These are phyloP conservation scores for Pterocles gutturalis DNA, from an alignment of 2,113 vertebrate species.

Conservation along the genomic window DNA sequence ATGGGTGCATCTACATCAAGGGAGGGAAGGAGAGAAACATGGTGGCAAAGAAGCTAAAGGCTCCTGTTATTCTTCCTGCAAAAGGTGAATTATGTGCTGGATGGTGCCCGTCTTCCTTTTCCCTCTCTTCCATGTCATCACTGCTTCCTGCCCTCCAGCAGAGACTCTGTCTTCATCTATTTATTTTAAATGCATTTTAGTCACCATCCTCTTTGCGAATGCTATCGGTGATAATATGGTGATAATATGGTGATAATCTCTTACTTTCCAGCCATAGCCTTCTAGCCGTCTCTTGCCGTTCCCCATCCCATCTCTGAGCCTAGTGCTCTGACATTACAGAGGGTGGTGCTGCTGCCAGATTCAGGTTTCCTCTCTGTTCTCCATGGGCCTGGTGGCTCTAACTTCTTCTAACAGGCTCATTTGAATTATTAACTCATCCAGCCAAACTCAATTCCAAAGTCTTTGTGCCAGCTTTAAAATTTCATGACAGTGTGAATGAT, in stretches of 20 bases:
- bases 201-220: not conserved
- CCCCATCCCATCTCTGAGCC: accelerated
- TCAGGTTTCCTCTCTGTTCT: not conserved
- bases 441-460: not conserved
- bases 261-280: not conserved
- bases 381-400: not conserved
- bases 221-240: not conserved
- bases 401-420: not conserved
- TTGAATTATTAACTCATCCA: not conserved
- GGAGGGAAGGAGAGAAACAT: not conserved
- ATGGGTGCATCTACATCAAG: not conserved
- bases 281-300: not conserved
- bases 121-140: not conserved
- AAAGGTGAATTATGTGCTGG: not conserved
- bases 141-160: not conserved
- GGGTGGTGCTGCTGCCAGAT: not conserved
- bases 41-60: not conserved
- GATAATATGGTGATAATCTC: not conserved
- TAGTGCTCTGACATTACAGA: not conserved
- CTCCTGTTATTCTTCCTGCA: not conserved
- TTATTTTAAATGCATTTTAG: not conserved
- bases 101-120: not conserved
- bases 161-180: not conserved
- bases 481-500: not conserved
- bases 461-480: constrained; percentile 10